phyloP scores from a whole-genome alignment of 2,888 invertebrate species.

The Taphrorychus bicolor region DNA sequence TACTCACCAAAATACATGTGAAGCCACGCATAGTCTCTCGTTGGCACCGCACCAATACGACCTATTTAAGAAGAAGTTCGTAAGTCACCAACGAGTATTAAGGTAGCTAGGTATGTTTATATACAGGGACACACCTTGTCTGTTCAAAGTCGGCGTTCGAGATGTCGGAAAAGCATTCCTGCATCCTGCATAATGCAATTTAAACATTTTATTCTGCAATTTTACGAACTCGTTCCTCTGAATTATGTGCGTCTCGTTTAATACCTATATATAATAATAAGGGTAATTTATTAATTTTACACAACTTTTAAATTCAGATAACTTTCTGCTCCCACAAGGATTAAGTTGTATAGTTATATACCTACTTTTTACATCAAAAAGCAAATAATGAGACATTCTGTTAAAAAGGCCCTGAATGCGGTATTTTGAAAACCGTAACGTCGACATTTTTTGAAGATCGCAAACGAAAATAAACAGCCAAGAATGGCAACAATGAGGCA shows the following conservation, averaged over 20 bases:
- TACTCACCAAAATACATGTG: neutral
- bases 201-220: neutral
- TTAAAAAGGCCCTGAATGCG: too few species aligned
- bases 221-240: neutral
- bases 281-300: too few species aligned
- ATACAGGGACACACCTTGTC: constrained; percentile 50
- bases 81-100: constrained; percentile 1
- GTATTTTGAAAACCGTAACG: constrained; percentile 46
- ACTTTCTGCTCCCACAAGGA: constrained; percentile 25
- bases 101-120: constrained; percentile 20
- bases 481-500: constrained; percentile 56
- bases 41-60: neutral
- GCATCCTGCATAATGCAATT: constrained; percentile 37
- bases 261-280: too few species aligned
- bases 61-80: neutral
- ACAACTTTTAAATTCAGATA: too few species aligned
- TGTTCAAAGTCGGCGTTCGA: constrained; percentile 50
- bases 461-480: constrained; percentile 54
- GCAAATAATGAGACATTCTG: too few species aligned
- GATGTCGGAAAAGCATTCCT: constrained; percentile 53
- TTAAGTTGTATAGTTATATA: too few species aligned
- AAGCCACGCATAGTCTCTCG: neutral
- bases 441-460: constrained; percentile 47
- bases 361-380: too few species aligned
- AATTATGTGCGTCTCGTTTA: too few species aligned